Percentiles rank a stretch among this genome's conserved stretches.
These are phyloP conservation scores for Prionchulus punctatus DNA, from an alignment of 2,888 invertebrate genomes.

Conservation along the genomic window DNA sequence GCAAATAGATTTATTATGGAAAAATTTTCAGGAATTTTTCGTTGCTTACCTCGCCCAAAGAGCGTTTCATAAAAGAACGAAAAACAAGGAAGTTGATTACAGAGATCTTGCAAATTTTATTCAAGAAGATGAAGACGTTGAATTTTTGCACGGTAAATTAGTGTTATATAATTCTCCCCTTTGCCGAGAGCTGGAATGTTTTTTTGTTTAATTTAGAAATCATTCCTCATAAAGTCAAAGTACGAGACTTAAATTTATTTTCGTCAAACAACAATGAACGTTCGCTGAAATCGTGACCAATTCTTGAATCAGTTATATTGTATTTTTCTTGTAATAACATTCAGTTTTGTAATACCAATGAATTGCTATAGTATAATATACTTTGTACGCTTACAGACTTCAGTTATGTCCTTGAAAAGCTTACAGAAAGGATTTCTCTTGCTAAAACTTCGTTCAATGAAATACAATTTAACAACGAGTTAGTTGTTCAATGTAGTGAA, in stretches of 20 bases:
- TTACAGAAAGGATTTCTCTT: no score
- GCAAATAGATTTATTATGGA: neutral
- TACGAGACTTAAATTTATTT: neutral
- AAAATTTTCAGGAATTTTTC: slow-evolving; percentile 2
- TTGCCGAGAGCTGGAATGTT: neutral
- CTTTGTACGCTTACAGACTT: no score
- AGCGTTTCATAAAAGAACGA: neutral
- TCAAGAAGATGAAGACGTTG: neutral
- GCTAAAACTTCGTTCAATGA: no score
- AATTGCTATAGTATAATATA: no score
- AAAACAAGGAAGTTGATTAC: neutral
- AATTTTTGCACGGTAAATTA: neutral
- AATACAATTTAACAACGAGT: no score
- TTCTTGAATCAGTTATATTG: no score
- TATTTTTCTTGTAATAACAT: no score
- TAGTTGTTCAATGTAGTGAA: no score
- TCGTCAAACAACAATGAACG: neutral
- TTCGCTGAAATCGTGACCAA: no score
- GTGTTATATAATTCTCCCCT: neutral
- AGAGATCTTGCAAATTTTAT: neutral
- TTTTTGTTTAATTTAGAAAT: neutral
- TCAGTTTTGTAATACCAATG: no score
- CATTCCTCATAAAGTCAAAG: neutral
- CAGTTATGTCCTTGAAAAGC: no score
- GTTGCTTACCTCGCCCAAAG: neutral